Evolutionary conservation across 2,113 vertebrate genomes (phyloP), one percentile per base, ranked within the genome.

Genomic region (Mormyrus iriodes): DNA sequence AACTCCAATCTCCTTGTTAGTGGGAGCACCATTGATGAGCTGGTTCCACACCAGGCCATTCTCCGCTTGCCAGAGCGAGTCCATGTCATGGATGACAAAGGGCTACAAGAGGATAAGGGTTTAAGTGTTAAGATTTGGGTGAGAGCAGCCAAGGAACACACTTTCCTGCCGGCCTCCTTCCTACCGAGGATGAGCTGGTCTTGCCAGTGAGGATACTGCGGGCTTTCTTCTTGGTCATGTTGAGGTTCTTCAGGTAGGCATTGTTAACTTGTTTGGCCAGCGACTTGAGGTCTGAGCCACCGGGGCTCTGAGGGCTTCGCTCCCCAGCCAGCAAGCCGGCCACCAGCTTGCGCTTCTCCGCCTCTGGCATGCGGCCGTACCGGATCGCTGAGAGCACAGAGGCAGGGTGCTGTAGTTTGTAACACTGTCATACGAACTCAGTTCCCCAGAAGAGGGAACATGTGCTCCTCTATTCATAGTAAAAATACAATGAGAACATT

Each of bases 181-280:
- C 8, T 96, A 99, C 98, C 92, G 97, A 95, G 9, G 94, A 97
- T 95, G 96, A 96, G 96, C 95, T 97, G 94, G 97, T 97, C 95
- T 98, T 99, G 92, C 98, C 98, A 0, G 95, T 97, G 93, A 99
- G 95, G 94, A 99, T 99, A 93, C 96, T 96, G 53, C 97, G 97
- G 86, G 98, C 98, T 94, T 97, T 98, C 94, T 97, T 99, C 96
- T 99, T 99, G 95, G 98, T 99, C 98, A 99, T 98, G 91, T 96
- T 97, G 93, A 99, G 98, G 94, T 98, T 98, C 93, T 97, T 99
- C 95, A 96, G 95, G 95, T 99, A 99, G 94, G 98, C 97, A 0
- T 95, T 96, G 94, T 99, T 98, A 93, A 99, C 97, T 92, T 96
- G 97, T 94, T 98, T 98, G 89, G 98, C 98, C 95, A 99, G 96